Evolutionary conservation across 2,797 vertebrate genomes (phyloP).

Genomic region (Streptopelia turtur): DNA sequence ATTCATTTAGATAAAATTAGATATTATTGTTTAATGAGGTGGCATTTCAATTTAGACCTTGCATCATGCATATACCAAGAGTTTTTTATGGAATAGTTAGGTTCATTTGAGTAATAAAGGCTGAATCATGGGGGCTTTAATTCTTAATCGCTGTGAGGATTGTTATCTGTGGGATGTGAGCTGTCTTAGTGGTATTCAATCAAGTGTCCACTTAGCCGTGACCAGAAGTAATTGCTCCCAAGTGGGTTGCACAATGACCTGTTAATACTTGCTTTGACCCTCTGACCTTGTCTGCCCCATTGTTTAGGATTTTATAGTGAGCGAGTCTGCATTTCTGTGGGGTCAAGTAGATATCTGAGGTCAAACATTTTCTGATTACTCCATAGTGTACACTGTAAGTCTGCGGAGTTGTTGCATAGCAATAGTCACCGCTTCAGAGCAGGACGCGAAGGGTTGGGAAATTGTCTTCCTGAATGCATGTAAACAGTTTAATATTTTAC

Average conservation of each 20-base stretch:
- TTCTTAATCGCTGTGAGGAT: conserved; percentile 99
- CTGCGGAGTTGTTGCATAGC: conserved; percentile 62
- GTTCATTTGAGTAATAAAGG: conserved; percentile 99
- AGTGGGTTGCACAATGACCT: conserved; percentile 98
- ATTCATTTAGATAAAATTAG: conserved; percentile 90
- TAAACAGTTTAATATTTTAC: conserved; percentile 87
- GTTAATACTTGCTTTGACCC: conserved; percentile 98
- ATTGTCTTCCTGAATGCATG: conserved; percentile 78
- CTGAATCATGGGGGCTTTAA: conserved; percentile 99
- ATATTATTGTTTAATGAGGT: conserved; percentile 90
- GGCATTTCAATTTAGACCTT: conserved; percentile 88
- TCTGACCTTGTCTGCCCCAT: conserved; percentile 97
- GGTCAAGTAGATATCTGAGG: conserved; percentile 93
- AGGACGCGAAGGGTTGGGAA: conserved; percentile 60
- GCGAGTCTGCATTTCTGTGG: conserved; percentile 86
- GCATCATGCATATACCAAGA: conserved; percentile 86
- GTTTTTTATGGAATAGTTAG: conserved; percentile 97
- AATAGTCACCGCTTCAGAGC: conserved; percentile 64
- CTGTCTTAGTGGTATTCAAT: conserved; percentile 99
- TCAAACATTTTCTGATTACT: conserved; percentile 84
- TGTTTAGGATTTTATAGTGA: conserved; percentile 94
- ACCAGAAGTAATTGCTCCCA: conserved; percentile 99
- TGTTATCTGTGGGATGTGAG: conserved; percentile 99
- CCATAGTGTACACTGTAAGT: conserved; percentile 70
- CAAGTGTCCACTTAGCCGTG: conserved; percentile 99